Conservation (phyloP, 2,113 vertebrate species). For the Brachionichthys hirsutus region DNA sequence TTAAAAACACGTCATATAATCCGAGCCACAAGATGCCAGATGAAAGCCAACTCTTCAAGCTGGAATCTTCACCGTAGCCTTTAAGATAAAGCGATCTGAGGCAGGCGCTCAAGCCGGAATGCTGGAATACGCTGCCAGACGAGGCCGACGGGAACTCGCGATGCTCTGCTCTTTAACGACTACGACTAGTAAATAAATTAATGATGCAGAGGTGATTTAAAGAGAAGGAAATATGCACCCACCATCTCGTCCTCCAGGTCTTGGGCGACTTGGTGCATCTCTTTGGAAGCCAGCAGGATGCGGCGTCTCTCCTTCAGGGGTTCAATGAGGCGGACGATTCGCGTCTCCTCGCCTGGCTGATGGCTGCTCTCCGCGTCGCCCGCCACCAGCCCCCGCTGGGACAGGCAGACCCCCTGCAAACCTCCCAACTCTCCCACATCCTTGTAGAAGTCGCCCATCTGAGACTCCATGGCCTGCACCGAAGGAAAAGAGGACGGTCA, state of each 20-base stretch:
- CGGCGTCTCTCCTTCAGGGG: conserved; percentile 85
- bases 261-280: conserved; percentile 90
- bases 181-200: too few species aligned
- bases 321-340: conserved; percentile 84
- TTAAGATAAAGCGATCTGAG: too few species aligned
- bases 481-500: conserved; percentile 33
- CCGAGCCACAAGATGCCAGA: too few species aligned
- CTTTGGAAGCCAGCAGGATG: conserved; percentile 87
- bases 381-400: conserved; percentile 80
- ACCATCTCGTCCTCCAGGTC: conserved; percentile 94
- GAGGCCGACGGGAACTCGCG: too few species aligned
- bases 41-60: too few species aligned
- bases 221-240: conserved; percentile 55
- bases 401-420: conserved; percentile 79
- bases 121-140: too few species aligned
- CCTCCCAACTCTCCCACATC: conserved; percentile 75
- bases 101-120: too few species aligned
- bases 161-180: too few species aligned
- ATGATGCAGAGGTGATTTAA: too few species aligned
- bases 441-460: conserved; percentile 85
- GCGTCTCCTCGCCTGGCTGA: conserved; percentile 77
- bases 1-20: too few species aligned
- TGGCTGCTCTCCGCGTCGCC: conserved; percentile 78
- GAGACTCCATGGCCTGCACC: conserved; percentile 85
- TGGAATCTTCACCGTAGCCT: too few species aligned